Conservation (phyloP, 2,797 vertebrate species). For the Gallinago solitaria region DNA sequence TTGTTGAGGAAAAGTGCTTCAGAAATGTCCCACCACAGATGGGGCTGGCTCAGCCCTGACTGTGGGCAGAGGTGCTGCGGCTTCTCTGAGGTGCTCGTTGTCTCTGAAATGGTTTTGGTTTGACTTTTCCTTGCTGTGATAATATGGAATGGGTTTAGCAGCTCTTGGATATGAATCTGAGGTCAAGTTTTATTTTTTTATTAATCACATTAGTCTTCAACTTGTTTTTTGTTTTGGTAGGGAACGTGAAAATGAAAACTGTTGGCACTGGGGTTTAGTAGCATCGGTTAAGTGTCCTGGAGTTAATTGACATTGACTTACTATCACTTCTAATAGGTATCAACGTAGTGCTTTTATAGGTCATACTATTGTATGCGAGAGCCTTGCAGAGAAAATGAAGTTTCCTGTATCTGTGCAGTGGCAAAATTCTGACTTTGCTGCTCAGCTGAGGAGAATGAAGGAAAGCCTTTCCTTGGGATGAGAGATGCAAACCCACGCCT, state of each 20-base stretch:
- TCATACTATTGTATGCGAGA: background rate
- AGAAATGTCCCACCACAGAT: background rate
- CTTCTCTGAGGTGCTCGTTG: background rate
- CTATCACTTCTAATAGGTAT: background rate
- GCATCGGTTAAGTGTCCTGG: background rate
- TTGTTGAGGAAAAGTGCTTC: background rate
- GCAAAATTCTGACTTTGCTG: background rate
- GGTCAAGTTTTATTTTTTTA: background rate
- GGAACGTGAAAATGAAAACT: background rate
- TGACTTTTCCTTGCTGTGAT: background rate
- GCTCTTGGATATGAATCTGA: background rate
- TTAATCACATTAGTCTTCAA: background rate
- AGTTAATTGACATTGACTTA: background rate
- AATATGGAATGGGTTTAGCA: background rate
- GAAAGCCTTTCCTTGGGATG: background rate
- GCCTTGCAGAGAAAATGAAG: background rate
- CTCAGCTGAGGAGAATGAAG: background rate
- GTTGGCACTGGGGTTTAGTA: background rate
- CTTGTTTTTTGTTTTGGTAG: background rate
- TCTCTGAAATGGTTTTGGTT: background rate
- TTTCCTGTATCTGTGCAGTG: background rate
- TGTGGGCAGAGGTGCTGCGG: background rate
- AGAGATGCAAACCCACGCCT: accelerated
- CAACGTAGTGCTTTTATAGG: background rate
- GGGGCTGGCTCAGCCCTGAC: background rate